Conservation (phyloP, 1,140 invertebrate genomes). For the Apis mellifera region DNA sequence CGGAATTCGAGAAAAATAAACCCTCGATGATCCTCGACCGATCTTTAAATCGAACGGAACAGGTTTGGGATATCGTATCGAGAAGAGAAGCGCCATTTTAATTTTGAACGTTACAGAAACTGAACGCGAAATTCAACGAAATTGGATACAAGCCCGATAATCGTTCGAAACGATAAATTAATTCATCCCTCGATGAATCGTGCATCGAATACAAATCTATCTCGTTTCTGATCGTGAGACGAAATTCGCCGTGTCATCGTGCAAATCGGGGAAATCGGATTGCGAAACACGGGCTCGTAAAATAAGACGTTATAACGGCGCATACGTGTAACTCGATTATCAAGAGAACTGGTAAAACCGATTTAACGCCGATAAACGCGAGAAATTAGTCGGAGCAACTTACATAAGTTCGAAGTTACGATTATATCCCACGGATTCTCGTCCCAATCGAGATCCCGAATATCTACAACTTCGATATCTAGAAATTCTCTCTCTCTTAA, state of each 20-base stretch:
- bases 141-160: too few species aligned
- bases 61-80: not conserved
- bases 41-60: not conserved
- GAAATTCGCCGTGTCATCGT: not conserved
- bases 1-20: not conserved
- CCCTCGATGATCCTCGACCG: not conserved
- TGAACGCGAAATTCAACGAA: not conserved
- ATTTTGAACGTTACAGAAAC: not conserved
- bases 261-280: not conserved
- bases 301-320: conserved; percentile 28
- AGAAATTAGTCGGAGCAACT: conserved; percentile 43
- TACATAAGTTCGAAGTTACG: conserved; percentile 19
- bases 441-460: not conserved
- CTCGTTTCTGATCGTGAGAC: too few species aligned
- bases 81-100: not conserved
- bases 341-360: conserved; percentile 5
- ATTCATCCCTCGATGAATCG: too few species aligned
- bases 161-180: too few species aligned
- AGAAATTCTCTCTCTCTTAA: too few species aligned
- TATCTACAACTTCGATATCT: not conserved
- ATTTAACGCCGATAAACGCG: conserved; percentile 26
- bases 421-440: conserved; percentile 8
- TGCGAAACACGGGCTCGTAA: conserved; percentile 15
- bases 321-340: conserved; percentile 34
- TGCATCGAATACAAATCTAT: too few species aligned